These are phyloP conservation scores for Istiophorus platypterus DNA, from an alignment of 2,113 vertebrate genomes.

Conservation along the genomic window DNA sequence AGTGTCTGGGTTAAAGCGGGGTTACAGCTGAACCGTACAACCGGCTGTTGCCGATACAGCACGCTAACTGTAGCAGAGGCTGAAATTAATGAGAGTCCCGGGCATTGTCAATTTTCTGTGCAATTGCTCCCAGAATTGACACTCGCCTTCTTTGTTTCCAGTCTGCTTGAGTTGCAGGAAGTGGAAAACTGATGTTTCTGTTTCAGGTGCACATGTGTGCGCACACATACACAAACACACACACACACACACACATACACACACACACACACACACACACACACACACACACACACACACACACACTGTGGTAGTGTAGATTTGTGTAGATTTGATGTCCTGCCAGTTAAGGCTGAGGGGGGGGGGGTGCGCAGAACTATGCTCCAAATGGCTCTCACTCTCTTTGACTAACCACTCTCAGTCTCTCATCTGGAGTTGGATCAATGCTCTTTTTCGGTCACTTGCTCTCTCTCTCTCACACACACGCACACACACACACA, in stretches of 20 bases:
- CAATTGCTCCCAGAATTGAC: conserved; percentile 47
- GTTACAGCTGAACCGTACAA: neutral
- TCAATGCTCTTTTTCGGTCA: conserved; percentile 19
- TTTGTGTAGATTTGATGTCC: conserved; percentile 15
- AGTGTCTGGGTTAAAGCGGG: neutral
- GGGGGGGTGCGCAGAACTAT: neutral
- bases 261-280: too few relatives aligned
- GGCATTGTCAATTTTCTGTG: conserved; percentile 39
- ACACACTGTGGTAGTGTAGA: conserved; percentile 20
- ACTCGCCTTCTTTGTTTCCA: conserved; percentile 11
- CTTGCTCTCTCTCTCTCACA: neutral
- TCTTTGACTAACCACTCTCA: neutral
- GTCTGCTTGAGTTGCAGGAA: conserved; percentile 2
- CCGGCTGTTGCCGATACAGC: neutral
- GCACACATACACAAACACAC: too few relatives aligned
- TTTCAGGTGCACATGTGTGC: neutral
- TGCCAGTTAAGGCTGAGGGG: conserved; percentile 45
- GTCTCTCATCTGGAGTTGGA: conserved; percentile 26
- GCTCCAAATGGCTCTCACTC: conserved; percentile 16
- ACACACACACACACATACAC: conserved; percentile 24
- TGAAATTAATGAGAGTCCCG: conserved; percentile 11
- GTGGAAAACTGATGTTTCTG: conserved; percentile 6
- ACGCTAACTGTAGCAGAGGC: neutral
- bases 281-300: conserved; percentile 3
- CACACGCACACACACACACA: neutral